Evolutionary conservation across 2,888 invertebrate species (phyloP).

Genomic region (Aproaerema taeniolella): DNA sequence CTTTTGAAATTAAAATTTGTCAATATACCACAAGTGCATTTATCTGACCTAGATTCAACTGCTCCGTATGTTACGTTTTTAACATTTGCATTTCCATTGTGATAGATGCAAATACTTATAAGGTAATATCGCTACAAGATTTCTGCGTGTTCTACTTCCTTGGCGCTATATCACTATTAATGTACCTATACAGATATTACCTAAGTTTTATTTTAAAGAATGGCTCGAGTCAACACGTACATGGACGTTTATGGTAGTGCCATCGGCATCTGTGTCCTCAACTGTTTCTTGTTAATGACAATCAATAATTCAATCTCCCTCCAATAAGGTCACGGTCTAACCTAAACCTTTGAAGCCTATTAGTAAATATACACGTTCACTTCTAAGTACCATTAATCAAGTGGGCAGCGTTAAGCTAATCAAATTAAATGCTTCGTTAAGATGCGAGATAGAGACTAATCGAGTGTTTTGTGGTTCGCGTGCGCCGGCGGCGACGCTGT

Average conservation of each 20-base stretch:
- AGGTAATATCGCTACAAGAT: too few species aligned
- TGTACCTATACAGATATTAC: too few species aligned
- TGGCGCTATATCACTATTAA: too few species aligned
- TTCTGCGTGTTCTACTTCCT: too few species aligned
- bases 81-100: too few species aligned
- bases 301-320: conserved; percentile 35
- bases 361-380: conserved; percentile 27
- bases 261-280: conserved; percentile 17
- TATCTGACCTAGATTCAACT: too few species aligned
- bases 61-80: too few species aligned
- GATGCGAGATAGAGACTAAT: conserved; percentile 35
- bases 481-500: conserved; percentile 22
- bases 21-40: too few species aligned
- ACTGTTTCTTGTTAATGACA: conserved; percentile 22
- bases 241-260: neutral
- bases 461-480: conserved; percentile 19
- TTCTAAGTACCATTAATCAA: conserved; percentile 40
- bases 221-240: too few species aligned
- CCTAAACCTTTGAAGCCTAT: conserved; percentile 41
- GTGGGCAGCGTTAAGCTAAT: conserved; percentile 37
- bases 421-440: conserved; percentile 54
- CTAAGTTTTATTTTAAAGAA: too few species aligned
- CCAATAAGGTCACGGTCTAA: conserved; percentile 46
- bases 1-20: too few species aligned
- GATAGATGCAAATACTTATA: too few species aligned